A percentile compares a stretch with the other conserved stretches of the same genome.
Evolutionary conservation across 2,797 vertebrate species (phyloP).

Genomic region (Gila robusta): DNA sequence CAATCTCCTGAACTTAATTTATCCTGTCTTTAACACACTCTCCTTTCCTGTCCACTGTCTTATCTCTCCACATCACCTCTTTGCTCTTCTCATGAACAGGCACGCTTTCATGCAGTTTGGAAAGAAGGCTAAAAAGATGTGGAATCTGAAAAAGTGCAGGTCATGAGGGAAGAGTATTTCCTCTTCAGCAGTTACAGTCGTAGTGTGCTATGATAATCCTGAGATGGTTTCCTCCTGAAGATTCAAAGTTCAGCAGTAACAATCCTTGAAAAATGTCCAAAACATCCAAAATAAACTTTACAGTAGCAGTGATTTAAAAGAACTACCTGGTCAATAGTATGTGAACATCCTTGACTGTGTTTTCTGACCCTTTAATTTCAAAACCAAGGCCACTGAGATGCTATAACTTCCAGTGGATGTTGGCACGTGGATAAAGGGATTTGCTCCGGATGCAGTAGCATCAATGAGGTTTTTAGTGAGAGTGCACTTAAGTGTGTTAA

Average conservation of each 20-base stretch:
- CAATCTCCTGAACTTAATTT: constrained; percentile 21
- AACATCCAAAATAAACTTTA: background rate
- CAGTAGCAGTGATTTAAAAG: background rate
- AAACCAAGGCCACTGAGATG: background rate
- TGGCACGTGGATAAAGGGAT: background rate
- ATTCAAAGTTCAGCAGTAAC: background rate
- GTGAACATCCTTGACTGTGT: background rate
- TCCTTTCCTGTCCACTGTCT: background rate
- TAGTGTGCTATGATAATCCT: background rate
- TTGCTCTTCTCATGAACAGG: background rate
- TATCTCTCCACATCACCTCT: background rate
- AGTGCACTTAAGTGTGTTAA: background rate
- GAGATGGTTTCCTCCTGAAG: background rate
- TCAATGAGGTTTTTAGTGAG: background rate
- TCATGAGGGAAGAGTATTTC: background rate
- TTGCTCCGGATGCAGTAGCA: background rate
- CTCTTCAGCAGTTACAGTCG: background rate
- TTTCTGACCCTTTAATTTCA: background rate
- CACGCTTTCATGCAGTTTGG: background rate
- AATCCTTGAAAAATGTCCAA: constrained; percentile 4
- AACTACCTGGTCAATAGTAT: background rate
- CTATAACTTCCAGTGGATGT: background rate
- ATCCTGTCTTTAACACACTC: constrained; percentile 21
- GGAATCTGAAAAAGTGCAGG: background rate
- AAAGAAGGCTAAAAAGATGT: background rate